Evolutionary conservation across 2,888 invertebrate species (phyloP), one percentile per base, ranked within the genome.

Genomic region (Brachyopa scutellaris): DNA sequence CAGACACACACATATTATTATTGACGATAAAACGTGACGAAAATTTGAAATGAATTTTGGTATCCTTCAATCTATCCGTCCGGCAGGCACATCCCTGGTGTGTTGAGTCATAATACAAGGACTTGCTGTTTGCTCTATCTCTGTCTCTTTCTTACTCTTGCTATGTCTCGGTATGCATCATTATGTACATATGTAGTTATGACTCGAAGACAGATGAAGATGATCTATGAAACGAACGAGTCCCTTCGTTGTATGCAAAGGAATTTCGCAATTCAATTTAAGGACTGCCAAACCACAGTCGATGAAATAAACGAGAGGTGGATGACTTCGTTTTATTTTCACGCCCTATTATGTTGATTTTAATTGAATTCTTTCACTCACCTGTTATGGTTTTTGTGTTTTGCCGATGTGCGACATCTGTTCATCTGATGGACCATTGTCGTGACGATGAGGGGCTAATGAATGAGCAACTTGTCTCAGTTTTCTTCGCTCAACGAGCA

Each of bases 21-120:
- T 53, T 55, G 72, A 15, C 72, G 62, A 73, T 73, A 62, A 62
- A 73, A 73, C 72, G 72, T 73, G 72, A 73, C 72, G 13, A 19
- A 62, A 45, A 73, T 73, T 31, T 62, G n/a, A 29, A 73, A 36
- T 45, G 36, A 45, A 38, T 33, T 38, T 26, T 11, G 5, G 17
- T 19, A 17, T 53, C 15, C 29, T 57, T 23, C n/a, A 19, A 13
- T 31, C 9, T 11, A 17, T 31, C 51, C 6, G 1, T 17, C 26
- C 6, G 1, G n/a, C 7, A 9, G 8, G n/a, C 13, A 2, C 4
- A 23, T 36, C 31, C 23, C 26, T 36, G 8, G 7, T 19, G 13
- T 51, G 38, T 59, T 70, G 49, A 61, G 61, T 61, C 70, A 61
- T 70, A 47, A 8, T 42, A 15, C 36, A 8, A 21, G 38, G 38